A percentile compares a stretch with the other conserved stretches of the same genome.
phyloP scores from a whole-genome alignment of 2,797 vertebrate species.

The Hydrophis major region DNA sequence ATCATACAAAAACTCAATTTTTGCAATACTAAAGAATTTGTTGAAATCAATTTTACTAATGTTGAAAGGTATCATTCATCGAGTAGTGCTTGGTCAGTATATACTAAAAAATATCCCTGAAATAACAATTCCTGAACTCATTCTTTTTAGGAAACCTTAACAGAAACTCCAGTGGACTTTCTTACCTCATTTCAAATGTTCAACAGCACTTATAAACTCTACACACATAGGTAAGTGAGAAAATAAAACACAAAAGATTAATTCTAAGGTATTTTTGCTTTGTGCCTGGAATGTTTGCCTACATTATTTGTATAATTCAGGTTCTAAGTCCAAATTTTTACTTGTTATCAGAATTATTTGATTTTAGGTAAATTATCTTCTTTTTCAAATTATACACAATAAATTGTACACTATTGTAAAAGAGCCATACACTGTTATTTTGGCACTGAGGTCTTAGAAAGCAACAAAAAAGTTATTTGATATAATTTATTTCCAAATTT shows the following conservation, averaged over 20 bases:
- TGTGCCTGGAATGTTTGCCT: background rate
- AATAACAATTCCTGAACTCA: conserved; percentile 29
- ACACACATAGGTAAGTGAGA: conserved; percentile 90
- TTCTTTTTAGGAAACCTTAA: conserved; percentile 86
- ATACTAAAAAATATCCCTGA: background rate
- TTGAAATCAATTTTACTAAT: background rate
- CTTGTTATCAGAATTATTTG: background rate
- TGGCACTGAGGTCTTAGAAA: background rate
- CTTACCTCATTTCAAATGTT: conserved; percentile 92
- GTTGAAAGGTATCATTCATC: background rate
- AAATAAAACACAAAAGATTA: background rate
- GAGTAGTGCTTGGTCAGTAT: background rate
- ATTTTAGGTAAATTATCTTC: background rate
- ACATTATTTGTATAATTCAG: background rate
- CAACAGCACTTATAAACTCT: conserved; percentile 89
- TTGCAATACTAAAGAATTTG: background rate
- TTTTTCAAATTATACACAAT: background rate
- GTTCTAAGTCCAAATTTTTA: background rate
- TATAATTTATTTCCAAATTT: background rate
- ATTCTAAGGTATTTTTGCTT: background rate
- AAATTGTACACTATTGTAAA: background rate
- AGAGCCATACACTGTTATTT: background rate
- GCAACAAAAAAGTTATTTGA: background rate
- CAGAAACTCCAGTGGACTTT: conserved; percentile 82
- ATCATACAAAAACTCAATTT: background rate